Evolutionary conservation across 2,888 invertebrate species (phyloP).

Genomic region (Blomia tropicalis): DNA sequence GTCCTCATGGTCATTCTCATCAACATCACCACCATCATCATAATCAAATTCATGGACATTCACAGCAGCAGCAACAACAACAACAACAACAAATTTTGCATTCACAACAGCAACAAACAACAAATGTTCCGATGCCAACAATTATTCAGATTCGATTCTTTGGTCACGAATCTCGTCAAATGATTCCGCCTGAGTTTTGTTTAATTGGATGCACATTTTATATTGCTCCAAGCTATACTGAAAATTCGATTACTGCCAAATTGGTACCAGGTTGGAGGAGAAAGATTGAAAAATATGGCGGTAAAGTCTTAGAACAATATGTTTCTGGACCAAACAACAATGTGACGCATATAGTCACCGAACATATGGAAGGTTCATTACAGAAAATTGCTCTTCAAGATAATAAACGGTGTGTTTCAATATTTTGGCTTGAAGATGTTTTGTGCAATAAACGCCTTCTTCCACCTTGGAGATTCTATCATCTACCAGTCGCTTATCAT

Average conservation of each 20-base stretch:
- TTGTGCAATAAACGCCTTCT: conserved; percentile 64
- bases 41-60: conserved; percentile 33
- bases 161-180: conserved; percentile 69
- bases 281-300: conserved; percentile 55
- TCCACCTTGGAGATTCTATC: conserved; percentile 84
- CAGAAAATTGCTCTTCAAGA: conserved; percentile 41
- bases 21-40: conserved; percentile 42
- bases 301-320: conserved; percentile 69
- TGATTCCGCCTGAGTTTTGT: conserved; percentile 62
- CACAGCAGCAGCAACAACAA: conserved; percentile 24
- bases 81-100: conserved; percentile 20
- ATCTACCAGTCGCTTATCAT: conserved; percentile 51
- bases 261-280: conserved; percentile 28
- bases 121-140: not conserved
- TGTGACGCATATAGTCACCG: conserved; percentile 79
- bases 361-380: conserved; percentile 34
- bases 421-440: conserved; percentile 80
- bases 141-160: conserved; percentile 44
- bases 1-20: conserved; percentile 70
- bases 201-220: conserved; percentile 82
- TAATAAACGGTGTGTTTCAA: conserved; percentile 57
- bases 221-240: conserved; percentile 54
- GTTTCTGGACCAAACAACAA: conserved; percentile 43
- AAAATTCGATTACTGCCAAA: conserved; percentile 36
- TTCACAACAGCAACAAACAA: conserved; percentile 11